Evolutionary conservation across 2,113 vertebrate species (phyloP).

Genomic region (Austrofundulus limnaeus): DNA sequence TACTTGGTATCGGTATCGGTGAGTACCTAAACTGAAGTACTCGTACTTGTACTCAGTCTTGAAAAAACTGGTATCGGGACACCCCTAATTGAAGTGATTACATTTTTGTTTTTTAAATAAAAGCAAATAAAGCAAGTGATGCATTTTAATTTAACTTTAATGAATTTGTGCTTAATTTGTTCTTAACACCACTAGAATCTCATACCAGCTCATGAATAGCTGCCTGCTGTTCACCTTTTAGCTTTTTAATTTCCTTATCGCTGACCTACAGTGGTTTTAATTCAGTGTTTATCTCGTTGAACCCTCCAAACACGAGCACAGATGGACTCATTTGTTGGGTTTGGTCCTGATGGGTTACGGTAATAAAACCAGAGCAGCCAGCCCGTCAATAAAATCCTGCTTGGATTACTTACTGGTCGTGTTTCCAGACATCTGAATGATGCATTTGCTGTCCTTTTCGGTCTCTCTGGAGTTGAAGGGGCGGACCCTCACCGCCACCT

Average conservation of each 20-base stretch:
- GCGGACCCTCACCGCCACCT: slow-evolving; percentile 96
- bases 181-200: no score
- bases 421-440: slow-evolving; percentile 97
- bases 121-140: no score
- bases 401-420: slow-evolving; percentile 92
- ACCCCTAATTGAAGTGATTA: no score
- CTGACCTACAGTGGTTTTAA: neutral
- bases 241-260: neutral
- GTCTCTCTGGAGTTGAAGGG: slow-evolving; percentile 98
- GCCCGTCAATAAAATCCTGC: neutral
- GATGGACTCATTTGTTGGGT: neutral
- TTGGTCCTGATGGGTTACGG: neutral
- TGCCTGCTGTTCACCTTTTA: neutral
- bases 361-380: neutral
- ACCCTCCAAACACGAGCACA: neutral
- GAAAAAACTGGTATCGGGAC: no score
- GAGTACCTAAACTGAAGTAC: no score
- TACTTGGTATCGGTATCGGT: no score
- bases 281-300: no score
- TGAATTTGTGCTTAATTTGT: no score
- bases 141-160: no score
- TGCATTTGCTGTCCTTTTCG: slow-evolving; percentile 93
- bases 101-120: no score
- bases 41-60: no score
- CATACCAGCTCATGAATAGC: no score